These are phyloP conservation scores for Drosophila nr. medialis DNA, from an alignment of 2,888 invertebrate species.

Conservation along the genomic window DNA sequence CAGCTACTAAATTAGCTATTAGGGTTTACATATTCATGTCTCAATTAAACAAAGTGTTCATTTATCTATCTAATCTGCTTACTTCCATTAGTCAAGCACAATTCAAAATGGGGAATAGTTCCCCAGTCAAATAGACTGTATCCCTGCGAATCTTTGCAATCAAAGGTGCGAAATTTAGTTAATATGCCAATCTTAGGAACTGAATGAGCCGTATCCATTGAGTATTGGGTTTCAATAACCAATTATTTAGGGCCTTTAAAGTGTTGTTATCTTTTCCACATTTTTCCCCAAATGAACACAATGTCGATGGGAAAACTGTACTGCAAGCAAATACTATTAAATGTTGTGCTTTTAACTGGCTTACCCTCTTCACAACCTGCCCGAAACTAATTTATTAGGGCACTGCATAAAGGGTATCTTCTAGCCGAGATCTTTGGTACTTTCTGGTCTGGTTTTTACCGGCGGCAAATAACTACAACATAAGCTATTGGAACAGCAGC, in stretches of 20 bases:
- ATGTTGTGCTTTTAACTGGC: neutral
- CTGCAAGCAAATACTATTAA: neutral
- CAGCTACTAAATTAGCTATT: neutral
- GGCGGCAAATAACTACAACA: conserved; percentile 68
- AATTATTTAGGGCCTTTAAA: neutral
- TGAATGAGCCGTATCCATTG: neutral
- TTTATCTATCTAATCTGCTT: neutral
- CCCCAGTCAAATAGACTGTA: neutral
- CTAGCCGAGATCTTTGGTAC: neutral
- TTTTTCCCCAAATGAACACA: neutral
- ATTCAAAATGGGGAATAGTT: neutral
- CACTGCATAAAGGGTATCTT: neutral
- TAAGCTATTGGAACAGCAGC: conserved; percentile 66
- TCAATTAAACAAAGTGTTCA: neutral
- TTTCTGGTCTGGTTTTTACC: conserved; percentile 40
- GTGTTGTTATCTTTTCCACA: neutral
- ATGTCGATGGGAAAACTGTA: neutral
- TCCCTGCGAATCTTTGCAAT: neutral
- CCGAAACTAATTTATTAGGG: neutral
- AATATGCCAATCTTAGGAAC: neutral
- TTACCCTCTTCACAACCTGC: neutral
- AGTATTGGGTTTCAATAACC: neutral
- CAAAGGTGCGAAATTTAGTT: neutral
- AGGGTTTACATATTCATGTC: neutral
- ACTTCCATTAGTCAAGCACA: neutral